A percentile compares a stretch with the other conserved stretches of the same genome.
phyloP scores from a whole-genome alignment of 2,797 vertebrate species.

The Phataginus tetradactyla region DNA sequence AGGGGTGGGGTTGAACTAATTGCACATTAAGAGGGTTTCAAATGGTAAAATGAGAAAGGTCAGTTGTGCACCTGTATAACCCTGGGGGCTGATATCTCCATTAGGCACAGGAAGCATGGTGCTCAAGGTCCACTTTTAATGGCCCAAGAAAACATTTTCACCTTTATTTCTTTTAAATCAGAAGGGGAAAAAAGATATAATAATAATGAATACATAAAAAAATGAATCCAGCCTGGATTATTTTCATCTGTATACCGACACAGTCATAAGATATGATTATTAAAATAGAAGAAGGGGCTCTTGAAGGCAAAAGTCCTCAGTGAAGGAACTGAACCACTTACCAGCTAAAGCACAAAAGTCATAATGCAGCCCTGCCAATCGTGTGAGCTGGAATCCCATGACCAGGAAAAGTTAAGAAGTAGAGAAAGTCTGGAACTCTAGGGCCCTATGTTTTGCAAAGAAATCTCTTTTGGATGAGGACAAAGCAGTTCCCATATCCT shows the following conservation, averaged over 20 bases:
- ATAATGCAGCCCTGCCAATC: not conserved
- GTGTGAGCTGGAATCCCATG: not conserved
- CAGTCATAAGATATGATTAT: not conserved
- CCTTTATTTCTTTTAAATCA: conserved; percentile 30
- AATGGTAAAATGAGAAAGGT: not conserved
- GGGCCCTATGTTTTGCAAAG: not conserved
- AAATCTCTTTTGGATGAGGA: not conserved
- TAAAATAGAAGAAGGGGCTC: not conserved
- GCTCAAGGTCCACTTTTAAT: not conserved
- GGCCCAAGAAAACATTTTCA: not conserved
- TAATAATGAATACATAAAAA: not conserved
- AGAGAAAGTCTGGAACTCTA: not conserved
- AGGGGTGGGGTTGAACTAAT: not conserved
- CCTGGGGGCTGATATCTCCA: not conserved
- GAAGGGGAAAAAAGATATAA: not conserved
- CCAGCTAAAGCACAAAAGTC: not conserved
- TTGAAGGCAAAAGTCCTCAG: not conserved
- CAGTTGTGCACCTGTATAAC: too few species aligned
- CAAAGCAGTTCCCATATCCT: not conserved
- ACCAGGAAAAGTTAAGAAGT: not conserved
- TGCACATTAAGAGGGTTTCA: not conserved
- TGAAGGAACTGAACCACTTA: not conserved
- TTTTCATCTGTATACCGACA: not conserved
- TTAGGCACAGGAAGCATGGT: not conserved
- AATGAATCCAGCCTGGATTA: not conserved